Evolutionary conservation across 2,797 vertebrate species (phyloP).

Genomic region (Sebastes minor): DNA sequence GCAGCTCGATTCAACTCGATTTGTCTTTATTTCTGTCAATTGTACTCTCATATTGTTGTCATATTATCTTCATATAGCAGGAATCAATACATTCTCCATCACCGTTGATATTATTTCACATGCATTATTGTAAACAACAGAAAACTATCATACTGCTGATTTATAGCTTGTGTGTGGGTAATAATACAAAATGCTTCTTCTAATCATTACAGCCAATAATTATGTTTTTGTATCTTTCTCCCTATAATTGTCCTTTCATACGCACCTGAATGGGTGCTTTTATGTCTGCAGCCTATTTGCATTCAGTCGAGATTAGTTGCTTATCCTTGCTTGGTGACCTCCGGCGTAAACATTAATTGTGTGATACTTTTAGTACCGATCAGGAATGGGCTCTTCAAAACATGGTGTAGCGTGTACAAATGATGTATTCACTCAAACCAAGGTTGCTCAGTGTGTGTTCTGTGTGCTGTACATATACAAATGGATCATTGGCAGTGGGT

Average conservation of each 20-base stretch:
- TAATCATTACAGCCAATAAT: constrained; percentile 32
- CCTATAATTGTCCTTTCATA: constrained; percentile 32
- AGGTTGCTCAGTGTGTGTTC: constrained; percentile 48
- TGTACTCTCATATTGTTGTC: background rate
- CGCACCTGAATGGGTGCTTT: constrained; percentile 25
- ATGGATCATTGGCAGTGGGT: constrained; percentile 31
- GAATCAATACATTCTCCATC: background rate
- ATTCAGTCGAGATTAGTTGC: constrained; percentile 40
- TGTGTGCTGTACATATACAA: constrained; percentile 34
- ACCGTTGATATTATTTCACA: background rate
- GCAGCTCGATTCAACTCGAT: background rate
- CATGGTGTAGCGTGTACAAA: constrained; percentile 7
- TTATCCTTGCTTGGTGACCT: constrained; percentile 63
- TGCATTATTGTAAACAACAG: background rate
- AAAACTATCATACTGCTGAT: background rate
- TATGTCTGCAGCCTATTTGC: constrained; percentile 37
- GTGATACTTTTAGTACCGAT: constrained; percentile 39
- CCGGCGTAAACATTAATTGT: constrained; percentile 52
- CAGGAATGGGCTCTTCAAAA: constrained; percentile 36
- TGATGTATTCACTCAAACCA: constrained; percentile 60
- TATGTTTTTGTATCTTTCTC: constrained; percentile 23
- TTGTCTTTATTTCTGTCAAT: background rate
- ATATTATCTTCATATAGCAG: background rate
- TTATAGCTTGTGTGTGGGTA: background rate
- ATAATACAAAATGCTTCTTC: constrained; percentile 2